Evolutionary conservation across 2,797 vertebrate species (phyloP).

Genomic region (Protosalanx chinensis): DNA sequence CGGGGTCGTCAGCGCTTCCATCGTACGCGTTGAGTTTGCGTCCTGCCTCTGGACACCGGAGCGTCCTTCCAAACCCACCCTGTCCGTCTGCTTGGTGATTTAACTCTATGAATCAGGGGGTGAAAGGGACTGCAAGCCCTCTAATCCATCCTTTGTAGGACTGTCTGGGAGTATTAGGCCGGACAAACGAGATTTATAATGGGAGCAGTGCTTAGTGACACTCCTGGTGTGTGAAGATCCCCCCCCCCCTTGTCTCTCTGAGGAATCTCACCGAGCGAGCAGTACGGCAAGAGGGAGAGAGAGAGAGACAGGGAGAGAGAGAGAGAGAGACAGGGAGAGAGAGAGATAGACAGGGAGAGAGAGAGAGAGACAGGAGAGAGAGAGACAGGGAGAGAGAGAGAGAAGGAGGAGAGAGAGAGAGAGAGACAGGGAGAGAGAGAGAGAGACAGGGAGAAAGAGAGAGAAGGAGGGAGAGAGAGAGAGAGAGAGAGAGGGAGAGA

Average conservation of each 20-base stretch:
- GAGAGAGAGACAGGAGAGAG: not conserved
- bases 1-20: not conserved
- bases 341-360: not conserved
- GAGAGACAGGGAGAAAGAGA: not conserved
- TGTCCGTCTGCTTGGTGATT: not conserved
- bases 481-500: not conserved
- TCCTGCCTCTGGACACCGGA: not conserved
- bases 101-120: not conserved
- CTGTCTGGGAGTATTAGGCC: not conserved
- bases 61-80: not conserved
- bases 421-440: not conserved
- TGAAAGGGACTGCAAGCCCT: not conserved
- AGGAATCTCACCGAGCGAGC: not conserved
- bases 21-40: not conserved
- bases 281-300: not conserved
- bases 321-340: not conserved
- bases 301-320: not conserved
- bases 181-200: slow-evolving; percentile 17
- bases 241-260: too few relatives aligned
- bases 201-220: not conserved
- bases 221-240: not conserved
- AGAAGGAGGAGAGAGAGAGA: not conserved
- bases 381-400: not conserved
- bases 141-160: slow-evolving; percentile 13
- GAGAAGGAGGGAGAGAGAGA: not conserved